Conservation (phyloP, 2,888 invertebrate species). For the Pollenia angustigena region DNA sequence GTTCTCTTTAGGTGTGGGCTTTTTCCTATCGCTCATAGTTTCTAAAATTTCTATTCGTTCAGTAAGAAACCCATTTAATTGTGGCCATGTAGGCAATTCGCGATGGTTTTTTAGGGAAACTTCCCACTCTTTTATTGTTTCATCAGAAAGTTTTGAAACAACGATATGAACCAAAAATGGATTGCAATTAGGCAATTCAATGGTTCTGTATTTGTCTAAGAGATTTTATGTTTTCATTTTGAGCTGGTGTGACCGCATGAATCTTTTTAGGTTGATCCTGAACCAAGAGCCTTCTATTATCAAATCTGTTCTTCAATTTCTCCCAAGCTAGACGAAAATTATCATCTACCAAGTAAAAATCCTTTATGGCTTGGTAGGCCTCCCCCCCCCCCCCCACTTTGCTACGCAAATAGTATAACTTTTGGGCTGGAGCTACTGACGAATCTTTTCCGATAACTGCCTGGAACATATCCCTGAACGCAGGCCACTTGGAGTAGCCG, state of each 20-base stretch:
- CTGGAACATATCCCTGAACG: neutral
- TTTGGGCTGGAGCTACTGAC: neutral
- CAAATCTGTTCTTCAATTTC: slow-evolving; percentile 22
- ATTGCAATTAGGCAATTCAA: neutral
- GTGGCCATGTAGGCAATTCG: slow-evolving; percentile 21
- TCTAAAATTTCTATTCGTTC: slow-evolving; percentile 45
- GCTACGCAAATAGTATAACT: slow-evolving; percentile 13
- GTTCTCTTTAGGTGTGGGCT: neutral
- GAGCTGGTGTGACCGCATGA: neutral
- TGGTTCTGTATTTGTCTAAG: slow-evolving; percentile 4
- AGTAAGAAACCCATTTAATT: slow-evolving; percentile 2
- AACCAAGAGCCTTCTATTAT: slow-evolving; percentile 33
- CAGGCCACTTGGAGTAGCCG: slow-evolving; percentile 19
- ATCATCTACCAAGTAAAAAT: slow-evolving; percentile 45
- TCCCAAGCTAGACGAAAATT: slow-evolving; percentile 34
- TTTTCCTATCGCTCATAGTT: slow-evolving; percentile 30
- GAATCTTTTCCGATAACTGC: slow-evolving; percentile 23
- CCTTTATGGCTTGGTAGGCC: slow-evolving; percentile 35
- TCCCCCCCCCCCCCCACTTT: slow-evolving; percentile 36
- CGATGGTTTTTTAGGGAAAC: slow-evolving; percentile 27
- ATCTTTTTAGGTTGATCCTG: slow-evolving; percentile 27
- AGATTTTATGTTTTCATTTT: slow-evolving; percentile 13
- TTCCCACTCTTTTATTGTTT: slow-evolving; percentile 36
- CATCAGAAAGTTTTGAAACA: slow-evolving; percentile 32
- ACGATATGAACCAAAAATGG: slow-evolving; percentile 12